Conservation (phyloP, 2,797 vertebrate genomes). For the Phylloscopus collybita region DNA sequence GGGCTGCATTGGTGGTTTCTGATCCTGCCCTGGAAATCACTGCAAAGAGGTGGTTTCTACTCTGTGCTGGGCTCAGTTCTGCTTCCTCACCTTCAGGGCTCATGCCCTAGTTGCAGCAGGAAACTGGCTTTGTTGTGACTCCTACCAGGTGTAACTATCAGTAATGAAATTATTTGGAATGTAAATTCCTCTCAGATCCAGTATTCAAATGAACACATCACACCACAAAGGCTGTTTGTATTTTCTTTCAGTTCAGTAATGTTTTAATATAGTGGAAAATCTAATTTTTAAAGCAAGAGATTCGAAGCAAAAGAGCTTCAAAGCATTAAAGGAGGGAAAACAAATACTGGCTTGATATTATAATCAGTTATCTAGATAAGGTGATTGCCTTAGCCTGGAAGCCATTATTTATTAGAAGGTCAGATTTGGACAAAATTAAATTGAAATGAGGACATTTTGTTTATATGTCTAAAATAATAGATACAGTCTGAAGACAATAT, state of each 20-base stretch:
- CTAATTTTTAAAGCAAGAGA: conserved; percentile 53
- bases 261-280: conserved; percentile 23
- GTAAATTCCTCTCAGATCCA: conserved; percentile 7
- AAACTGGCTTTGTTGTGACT: conserved; percentile 25
- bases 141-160: background rate
- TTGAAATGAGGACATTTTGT: conserved; percentile 23
- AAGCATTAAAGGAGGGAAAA: conserved; percentile 44
- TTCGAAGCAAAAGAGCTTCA: conserved; percentile 1
- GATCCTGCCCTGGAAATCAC: background rate
- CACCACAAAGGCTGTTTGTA: background rate
- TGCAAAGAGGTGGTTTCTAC: rapidly evolving
- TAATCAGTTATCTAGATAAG: conserved; percentile 38
- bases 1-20: background rate
- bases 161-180: background rate
- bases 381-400: background rate
- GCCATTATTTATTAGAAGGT: conserved; percentile 25
- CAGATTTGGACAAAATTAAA: conserved; percentile 14
- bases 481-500: conserved; percentile 3
- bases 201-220: conserved; percentile 8
- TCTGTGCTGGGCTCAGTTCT: background rate
- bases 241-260: conserved; percentile 6
- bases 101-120: conserved; percentile 10
- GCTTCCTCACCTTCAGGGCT: conserved; percentile 32
- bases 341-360: background rate
- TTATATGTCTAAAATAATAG: conserved; percentile 11